A percentile compares a stretch with the other conserved stretches of the same genome.
Conservation (phyloP, 2,888 invertebrate genomes). For the Epinotia brunnichana region DNA sequence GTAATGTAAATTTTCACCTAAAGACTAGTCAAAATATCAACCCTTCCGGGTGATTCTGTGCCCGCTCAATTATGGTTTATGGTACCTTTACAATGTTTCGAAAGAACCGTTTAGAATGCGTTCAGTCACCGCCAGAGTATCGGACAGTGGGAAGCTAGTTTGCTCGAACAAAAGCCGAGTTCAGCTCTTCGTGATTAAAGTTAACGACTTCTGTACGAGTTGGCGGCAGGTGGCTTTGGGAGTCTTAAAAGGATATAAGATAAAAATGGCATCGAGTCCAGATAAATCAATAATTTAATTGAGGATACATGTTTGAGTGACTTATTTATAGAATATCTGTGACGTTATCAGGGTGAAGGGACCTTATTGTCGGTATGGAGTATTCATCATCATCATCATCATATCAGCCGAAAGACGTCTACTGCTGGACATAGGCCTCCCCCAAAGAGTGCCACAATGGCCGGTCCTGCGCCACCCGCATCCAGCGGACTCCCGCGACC, state of each 20-base stretch:
- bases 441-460: no score
- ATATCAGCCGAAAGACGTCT: no score
- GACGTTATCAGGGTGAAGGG: no score
- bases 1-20: no score
- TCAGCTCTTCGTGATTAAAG: conserved; percentile 36
- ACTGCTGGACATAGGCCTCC: no score
- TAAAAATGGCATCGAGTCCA: not conserved
- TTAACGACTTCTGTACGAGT: conserved; percentile 32
- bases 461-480: no score
- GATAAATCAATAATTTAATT: not conserved
- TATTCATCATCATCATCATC: no score
- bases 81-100: not conserved
- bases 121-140: not conserved
- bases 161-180: conserved; percentile 27
- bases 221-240: conserved; percentile 33
- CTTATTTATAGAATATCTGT: not conserved
- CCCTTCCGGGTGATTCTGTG: not conserved
- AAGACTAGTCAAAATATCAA: not conserved
- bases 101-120: not conserved
- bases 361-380: no score
- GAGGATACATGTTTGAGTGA: not conserved
- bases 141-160: conserved; percentile 23
- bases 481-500: no score
- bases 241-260: conserved; percentile 5
- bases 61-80: not conserved